Evolutionary conservation across 2,888 invertebrate genomes (phyloP).

Genomic region (Melinopterus prodromus): DNA sequence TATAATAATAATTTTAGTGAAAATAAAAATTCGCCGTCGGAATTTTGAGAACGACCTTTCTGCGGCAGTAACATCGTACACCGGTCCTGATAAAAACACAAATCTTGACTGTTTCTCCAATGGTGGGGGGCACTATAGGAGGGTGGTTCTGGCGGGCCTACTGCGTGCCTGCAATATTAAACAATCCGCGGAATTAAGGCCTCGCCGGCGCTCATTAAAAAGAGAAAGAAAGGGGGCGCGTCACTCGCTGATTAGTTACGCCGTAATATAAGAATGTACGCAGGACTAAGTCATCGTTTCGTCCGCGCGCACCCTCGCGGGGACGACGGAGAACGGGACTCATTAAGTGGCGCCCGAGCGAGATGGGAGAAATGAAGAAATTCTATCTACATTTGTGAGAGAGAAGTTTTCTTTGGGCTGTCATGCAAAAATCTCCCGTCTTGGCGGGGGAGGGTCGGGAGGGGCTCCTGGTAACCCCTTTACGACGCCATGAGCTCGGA

Average conservation of each 20-base stretch:
- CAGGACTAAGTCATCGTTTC: constrained; percentile 52
- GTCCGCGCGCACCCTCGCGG: constrained; percentile 13
- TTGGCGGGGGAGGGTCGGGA: constrained; percentile 42
- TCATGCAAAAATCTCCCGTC: constrained; percentile 56
- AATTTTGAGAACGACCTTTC: background rate
- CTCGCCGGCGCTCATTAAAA: constrained; percentile 54
- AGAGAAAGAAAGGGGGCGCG: constrained; percentile 53
- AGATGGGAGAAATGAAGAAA: constrained; percentile 65
- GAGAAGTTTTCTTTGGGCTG: constrained; percentile 59
- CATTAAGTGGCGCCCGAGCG: constrained; percentile 35
- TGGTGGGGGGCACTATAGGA: constrained; percentile 29
- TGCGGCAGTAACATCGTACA: background rate
- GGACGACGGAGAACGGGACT: constrained; percentile 31
- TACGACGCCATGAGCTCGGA: constrained; percentile 54
- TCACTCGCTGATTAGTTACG: constrained; percentile 56
- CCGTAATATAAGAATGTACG: constrained; percentile 58
- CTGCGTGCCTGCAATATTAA: constrained; percentile 51
- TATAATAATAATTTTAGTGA: background rate
- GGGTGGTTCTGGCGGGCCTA: constrained; percentile 14
- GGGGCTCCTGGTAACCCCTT: constrained; percentile 51
- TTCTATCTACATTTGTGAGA: constrained; percentile 69
- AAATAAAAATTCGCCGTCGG: background rate
- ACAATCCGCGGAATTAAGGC: constrained; percentile 53
- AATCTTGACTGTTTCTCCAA: constrained; percentile 6
- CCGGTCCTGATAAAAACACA: constrained; percentile 4